Conservation (phyloP, 1,140 invertebrate species). For the Muscidifurax raptorellus region DNA sequence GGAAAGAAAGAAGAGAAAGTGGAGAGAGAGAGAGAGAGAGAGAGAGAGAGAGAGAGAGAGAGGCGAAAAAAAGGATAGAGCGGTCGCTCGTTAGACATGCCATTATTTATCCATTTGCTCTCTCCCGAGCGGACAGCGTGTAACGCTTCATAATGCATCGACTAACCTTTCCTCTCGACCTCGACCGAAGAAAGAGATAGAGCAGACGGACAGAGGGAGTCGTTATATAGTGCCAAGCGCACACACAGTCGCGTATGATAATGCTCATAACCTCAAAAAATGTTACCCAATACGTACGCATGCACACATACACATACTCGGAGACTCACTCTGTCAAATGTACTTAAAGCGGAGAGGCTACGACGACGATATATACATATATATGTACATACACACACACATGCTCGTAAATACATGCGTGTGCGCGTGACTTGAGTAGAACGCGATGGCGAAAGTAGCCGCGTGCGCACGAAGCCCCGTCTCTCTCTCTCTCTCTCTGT, state of each 20-base stretch:
- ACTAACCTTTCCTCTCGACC: not conserved
- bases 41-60: too few species aligned
- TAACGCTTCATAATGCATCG: not conserved
- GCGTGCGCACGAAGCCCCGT: conserved; percentile 34
- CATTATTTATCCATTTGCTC: not conserved
- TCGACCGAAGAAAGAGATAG: not conserved
- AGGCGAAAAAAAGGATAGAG: not conserved
- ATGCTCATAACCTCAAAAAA: conserved; percentile 33
- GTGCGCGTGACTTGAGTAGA: conserved; percentile 16
- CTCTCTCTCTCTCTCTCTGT: not conserved
- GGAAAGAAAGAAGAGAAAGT: conserved; percentile 36
- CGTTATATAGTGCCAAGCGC: not conserved
- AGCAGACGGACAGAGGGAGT: not conserved
- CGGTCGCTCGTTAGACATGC: not conserved
- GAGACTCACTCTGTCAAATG: conserved; percentile 23
- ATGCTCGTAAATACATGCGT: not conserved
- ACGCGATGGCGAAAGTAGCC: conserved; percentile 50
- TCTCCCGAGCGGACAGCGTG: not conserved
- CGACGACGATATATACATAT: not conserved
- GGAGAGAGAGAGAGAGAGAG: not conserved
- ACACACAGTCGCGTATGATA: not conserved
- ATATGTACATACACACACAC: not conserved
- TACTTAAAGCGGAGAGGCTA: not conserved
- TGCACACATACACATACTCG: not conserved
- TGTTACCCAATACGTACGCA: not conserved